These are phyloP conservation scores for Entomobrya proxima DNA, from an alignment of 2,888 invertebrate genomes.

Conservation along the genomic window DNA sequence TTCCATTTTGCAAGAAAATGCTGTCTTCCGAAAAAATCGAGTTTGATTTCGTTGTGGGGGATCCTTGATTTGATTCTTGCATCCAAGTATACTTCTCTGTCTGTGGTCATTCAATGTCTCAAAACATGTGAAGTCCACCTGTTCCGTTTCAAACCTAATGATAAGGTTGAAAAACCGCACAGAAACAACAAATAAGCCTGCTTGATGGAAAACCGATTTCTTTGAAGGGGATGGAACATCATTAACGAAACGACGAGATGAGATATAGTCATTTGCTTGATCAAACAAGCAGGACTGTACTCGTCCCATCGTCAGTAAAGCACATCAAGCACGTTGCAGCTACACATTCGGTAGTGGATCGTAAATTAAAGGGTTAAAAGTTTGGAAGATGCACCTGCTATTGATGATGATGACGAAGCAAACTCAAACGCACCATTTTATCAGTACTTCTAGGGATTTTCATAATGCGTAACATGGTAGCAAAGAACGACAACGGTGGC, in stretches of 20 bases:
- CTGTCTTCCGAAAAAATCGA: neutral
- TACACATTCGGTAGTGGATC: slow-evolving; percentile 31
- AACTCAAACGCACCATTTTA: neutral
- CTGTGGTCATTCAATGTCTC: slow-evolving; percentile 2
- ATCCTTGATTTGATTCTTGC: neutral
- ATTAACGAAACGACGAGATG: neutral
- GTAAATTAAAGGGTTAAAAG: slow-evolving; percentile 65
- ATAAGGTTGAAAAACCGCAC: slow-evolving; percentile 48
- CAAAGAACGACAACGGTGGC: neutral
- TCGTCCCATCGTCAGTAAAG: neutral
- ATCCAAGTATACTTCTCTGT: neutral
- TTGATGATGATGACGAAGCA: neutral
- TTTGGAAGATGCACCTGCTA: neutral
- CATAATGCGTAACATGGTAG: neutral
- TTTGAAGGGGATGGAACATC: slow-evolving; percentile 24
- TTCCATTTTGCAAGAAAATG: neutral
- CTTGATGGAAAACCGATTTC: slow-evolving; percentile 21
- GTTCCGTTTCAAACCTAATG: slow-evolving; percentile 45
- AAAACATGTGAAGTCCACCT: slow-evolving; percentile 29
- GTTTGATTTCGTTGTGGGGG: slow-evolving; percentile 34
- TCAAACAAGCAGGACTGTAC: neutral
- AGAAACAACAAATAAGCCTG: slow-evolving; percentile 20
- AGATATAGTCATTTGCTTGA: slow-evolving; percentile 39
- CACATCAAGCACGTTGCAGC: neutral
- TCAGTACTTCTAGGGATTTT: neutral